Conservation (phyloP, 2,797 vertebrate genomes). For the Lateolabrax maculatus region DNA sequence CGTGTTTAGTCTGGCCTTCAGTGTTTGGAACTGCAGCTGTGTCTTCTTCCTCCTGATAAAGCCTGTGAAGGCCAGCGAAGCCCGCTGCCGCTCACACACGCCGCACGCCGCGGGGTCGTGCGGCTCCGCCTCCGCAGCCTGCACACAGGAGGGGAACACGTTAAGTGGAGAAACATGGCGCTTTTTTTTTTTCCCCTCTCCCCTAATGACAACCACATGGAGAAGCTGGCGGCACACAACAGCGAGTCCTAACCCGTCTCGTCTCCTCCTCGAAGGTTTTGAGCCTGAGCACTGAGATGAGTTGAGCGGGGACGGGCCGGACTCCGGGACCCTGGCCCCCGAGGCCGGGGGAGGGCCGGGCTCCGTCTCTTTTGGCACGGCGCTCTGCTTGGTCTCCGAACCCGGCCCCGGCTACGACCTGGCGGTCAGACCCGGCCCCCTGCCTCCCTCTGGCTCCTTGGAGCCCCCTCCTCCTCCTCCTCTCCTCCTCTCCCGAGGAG, state of each 20-base stretch:
- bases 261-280: conserved; percentile 46
- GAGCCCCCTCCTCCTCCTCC: not conserved
- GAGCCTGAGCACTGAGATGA: conserved; percentile 44
- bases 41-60: conserved; percentile 82
- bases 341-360: not conserved
- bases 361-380: not conserved
- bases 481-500: not conserved
- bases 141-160: not conserved
- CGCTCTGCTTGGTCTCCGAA: too few relatives aligned
- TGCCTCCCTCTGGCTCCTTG: not conserved
- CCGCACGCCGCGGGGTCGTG: conserved; percentile 62
- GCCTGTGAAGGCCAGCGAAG: conserved; percentile 70
- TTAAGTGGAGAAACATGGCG: fast-evolving
- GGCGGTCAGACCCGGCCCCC: not conserved
- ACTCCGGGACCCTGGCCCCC: conserved; percentile 33
- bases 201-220: too few relatives aligned
- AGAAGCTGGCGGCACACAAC: not conserved
- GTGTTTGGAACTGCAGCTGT: conserved; percentile 68
- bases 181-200: not conserved
- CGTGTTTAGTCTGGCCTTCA: conserved; percentile 78
- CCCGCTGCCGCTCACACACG: conserved; percentile 63
- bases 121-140: conserved; percentile 65
- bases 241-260: conserved; percentile 35
- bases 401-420: not conserved
- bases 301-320: conserved; percentile 40